These are phyloP conservation scores for Aphodius sticticus DNA, from an alignment of 2,888 invertebrate genomes.

Conservation along the genomic window DNA sequence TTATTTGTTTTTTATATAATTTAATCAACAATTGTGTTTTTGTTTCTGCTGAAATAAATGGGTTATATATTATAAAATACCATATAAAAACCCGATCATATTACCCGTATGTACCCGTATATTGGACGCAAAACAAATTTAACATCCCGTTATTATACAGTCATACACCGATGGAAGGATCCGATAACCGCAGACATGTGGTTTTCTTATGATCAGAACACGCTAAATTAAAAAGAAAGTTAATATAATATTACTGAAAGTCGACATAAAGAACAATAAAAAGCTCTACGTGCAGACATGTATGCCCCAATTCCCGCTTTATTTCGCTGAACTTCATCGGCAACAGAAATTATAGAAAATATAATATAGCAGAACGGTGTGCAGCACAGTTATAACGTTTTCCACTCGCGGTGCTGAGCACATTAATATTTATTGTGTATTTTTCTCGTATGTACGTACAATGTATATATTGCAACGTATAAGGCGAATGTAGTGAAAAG, in stretches of 20 bases:
- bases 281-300: not conserved
- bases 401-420: not conserved
- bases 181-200: not conserved
- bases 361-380: not conserved
- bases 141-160: not conserved
- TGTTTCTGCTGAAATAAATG: too few species aligned
- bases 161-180: not conserved
- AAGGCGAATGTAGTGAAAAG: constrained; percentile 4
- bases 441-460: not conserved
- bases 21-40: too few species aligned
- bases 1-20: too few species aligned
- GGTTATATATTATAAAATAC: too few species aligned
- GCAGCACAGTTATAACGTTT: not conserved
- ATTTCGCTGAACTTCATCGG: not conserved
- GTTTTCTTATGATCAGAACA: not conserved
- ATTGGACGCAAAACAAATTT: too few species aligned
- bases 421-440: not conserved
- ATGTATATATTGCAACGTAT: not conserved
- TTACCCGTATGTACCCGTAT: too few species aligned
- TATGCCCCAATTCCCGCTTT: not conserved
- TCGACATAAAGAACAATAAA: not conserved
- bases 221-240: not conserved
- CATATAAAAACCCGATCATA: too few species aligned
- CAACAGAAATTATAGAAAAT: not conserved
- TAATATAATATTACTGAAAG: not conserved